phyloP scores from a whole-genome alignment of 2,113 vertebrate species.

The Nothoprocta perdicaria region DNA sequence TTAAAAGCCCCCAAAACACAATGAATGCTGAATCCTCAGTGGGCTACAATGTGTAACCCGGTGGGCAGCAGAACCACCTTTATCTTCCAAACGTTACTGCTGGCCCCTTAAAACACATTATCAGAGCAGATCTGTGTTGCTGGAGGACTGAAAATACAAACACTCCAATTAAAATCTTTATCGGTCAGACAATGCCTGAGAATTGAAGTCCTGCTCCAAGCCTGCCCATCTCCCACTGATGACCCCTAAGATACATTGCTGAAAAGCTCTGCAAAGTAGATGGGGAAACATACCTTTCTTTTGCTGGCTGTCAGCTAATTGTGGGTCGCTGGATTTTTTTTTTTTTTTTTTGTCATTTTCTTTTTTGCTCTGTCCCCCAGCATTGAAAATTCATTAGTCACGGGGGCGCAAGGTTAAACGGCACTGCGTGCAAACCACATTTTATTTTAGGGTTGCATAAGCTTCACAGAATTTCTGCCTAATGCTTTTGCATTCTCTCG shows the following conservation, averaged over 20 bases:
- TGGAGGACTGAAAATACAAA: constrained; percentile 45
- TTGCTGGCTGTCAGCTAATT: neutral
- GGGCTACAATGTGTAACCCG: neutral
- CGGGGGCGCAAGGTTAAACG: constrained; percentile 21
- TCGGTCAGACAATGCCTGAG: constrained; percentile 17
- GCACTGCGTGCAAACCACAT: neutral
- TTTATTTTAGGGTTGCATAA: neutral
- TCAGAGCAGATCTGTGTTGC: constrained; percentile 37
- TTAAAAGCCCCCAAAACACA: neutral
- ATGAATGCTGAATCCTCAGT: neutral
- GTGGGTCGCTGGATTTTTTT: accelerated
- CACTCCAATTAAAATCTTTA: constrained; percentile 68
- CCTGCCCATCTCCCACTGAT: neutral
- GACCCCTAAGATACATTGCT: neutral
- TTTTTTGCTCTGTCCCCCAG: neutral
- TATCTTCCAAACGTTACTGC: constrained; percentile 43
- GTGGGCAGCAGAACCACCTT: constrained; percentile 43
- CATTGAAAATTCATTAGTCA: constrained; percentile 3
- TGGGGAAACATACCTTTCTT: accelerated
- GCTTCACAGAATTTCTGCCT: neutral
- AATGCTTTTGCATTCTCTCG: neutral
- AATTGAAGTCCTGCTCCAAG: neutral
- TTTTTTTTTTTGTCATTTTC: neutral
- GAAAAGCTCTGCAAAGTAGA: neutral
- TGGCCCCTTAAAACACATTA: constrained; percentile 32